Conservation (phyloP, 2,113 vertebrate species). For the Seriola aureovittata region DNA sequence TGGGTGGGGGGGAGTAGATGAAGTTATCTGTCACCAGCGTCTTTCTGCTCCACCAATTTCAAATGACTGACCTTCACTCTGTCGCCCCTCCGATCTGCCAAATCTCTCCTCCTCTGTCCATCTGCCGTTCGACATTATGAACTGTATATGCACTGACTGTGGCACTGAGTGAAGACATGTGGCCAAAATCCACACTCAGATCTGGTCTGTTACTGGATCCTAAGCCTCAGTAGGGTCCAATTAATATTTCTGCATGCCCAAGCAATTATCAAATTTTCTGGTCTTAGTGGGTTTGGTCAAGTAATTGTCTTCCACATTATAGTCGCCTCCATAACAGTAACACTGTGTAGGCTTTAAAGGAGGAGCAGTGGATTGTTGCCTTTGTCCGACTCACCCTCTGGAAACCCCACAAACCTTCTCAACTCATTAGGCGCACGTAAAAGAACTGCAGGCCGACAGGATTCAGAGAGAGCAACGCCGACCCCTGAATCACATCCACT, state of each 20-base stretch:
- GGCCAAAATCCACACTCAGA: slow-evolving; percentile 26
- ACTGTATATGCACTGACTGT: not conserved
- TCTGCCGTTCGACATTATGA: not conserved
- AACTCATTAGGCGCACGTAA: not conserved
- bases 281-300: slow-evolving; percentile 13
- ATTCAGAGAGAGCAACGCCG: slow-evolving; percentile 11
- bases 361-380: not conserved
- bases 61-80: slow-evolving; percentile 25
- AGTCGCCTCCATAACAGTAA: not conserved
- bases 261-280: slow-evolving; percentile 46
- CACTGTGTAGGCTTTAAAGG: not conserved
- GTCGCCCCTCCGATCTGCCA: slow-evolving; percentile 3
- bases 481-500: not conserved
- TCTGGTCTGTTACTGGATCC: slow-evolving; percentile 31
- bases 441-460: not conserved
- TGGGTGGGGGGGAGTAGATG: slow-evolving; percentile 37
- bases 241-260: slow-evolving; percentile 20
- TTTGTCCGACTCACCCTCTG: not conserved
- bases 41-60: slow-evolving; percentile 21
- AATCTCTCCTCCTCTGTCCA: not conserved
- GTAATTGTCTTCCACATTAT: slow-evolving; percentile 27
- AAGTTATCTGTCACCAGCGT: slow-evolving; percentile 59
- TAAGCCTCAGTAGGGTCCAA: slow-evolving; percentile 12
- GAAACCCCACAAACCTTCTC: not conserved
- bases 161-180: not conserved